Base-by-base conservation (phyloP, 2,797 vertebrate genomes). In the Apodemus agrarius region DNA sequence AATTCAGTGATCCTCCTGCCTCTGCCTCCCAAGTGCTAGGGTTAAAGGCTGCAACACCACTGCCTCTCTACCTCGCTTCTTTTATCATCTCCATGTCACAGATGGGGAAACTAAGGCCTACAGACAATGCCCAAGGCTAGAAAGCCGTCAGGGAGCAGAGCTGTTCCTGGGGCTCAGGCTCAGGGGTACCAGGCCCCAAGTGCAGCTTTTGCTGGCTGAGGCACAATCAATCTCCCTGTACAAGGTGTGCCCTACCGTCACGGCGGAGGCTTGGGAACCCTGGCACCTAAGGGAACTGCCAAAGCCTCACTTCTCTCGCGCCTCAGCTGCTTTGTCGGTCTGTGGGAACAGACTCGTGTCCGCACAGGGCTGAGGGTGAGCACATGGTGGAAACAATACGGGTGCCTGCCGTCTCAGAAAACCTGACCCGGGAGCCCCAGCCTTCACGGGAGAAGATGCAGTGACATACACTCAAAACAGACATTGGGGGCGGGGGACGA, bases 151-250 rank as follows among this genome's bases (percentile, higher is more conserved):
- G 34, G 34, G 49, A 34, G 72, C 2, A 4, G 57, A 78, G 72
- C 2, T 0, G 13, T 0, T 49, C 40, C 37, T 57, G 34, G 49
- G 34, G 40, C 49, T 57, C 59, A 61, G 59, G 59, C 8, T 52
- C 10, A 37, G 81, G 52, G 10, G 3, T 0, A 6, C 0, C n/a
- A 1, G 1, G 2, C 17, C 26, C 84, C 26, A 74, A 0, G 0
- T 26, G 49, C 5, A 43, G 82, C 49, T 78, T 52, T 22, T 31
- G 72, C 21, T 61, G 24, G 14, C 34, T 46, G 22, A 7, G 29
- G 22, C 24, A 29, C n/a, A 49, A 84, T 7, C 14, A 0, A 1
- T 37, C n/a, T 13, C 74, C 43, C 2, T 24, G 6, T 34, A 8
- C 17, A 16, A 29, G 37, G 52, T 19, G 2, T 29, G 34, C 43